Evolutionary conservation across 2,797 vertebrate species (phyloP).

Genomic region (Manis crassicaudata): DNA sequence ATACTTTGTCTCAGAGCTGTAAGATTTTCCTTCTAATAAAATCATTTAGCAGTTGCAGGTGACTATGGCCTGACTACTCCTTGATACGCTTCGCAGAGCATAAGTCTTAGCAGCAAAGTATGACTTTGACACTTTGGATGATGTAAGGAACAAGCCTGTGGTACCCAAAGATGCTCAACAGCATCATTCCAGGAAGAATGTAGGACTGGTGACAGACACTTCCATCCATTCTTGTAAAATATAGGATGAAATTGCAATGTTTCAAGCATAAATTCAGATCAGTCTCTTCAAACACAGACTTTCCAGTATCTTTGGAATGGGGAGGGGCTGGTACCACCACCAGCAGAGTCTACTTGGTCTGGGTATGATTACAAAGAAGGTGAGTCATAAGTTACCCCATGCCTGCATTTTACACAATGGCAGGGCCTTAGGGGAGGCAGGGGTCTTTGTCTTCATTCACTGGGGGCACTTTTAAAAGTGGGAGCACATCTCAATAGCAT

Average conservation of each 20-base stretch:
- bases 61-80: not conserved
- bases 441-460: constrained; percentile 40
- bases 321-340: not conserved
- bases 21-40: constrained; percentile 37
- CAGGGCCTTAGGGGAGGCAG: constrained; percentile 29
- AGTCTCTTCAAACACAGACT: constrained; percentile 52
- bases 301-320: constrained; percentile 57
- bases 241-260: constrained; percentile 63
- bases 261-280: constrained; percentile 57
- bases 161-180: constrained; percentile 43
- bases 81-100: not conserved
- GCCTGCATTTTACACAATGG: not conserved
- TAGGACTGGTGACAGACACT: constrained; percentile 36
- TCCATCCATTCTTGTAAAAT: constrained; percentile 69
- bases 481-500: not conserved
- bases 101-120: not conserved
- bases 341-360: not conserved
- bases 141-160: constrained; percentile 54
- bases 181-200: constrained; percentile 63
- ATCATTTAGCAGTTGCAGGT: not conserved
- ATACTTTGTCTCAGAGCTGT: not conserved
- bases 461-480: constrained; percentile 45
- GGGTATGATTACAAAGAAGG: constrained; percentile 43
- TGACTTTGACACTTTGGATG: constrained; percentile 3
- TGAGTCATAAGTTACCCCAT: constrained; percentile 5